Percentiles rank a stretch among this genome's conserved stretches.
Conservation (phyloP, 1,140 invertebrate genomes). For the Drosophila sucinea region DNA sequence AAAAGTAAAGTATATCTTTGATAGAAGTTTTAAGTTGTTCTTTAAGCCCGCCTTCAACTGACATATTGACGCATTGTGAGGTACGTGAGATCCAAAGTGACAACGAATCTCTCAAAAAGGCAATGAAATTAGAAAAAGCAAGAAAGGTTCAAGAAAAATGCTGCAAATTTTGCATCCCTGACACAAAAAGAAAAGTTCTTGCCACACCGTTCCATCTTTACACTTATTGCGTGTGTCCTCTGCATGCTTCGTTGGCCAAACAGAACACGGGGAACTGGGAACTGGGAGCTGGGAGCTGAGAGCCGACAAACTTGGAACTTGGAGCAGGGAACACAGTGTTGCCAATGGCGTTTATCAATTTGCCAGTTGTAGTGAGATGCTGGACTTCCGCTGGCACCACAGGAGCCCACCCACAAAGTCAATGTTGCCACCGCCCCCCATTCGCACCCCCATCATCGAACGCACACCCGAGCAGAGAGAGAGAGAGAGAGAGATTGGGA, state of each 20-base stretch:
- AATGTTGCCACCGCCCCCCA: slow-evolving; percentile 7
- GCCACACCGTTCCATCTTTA: slow-evolving; percentile 6
- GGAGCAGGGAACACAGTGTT: slow-evolving; percentile 27
- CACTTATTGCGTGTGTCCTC: slow-evolving; percentile 32
- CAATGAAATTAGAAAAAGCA: too few species aligned
- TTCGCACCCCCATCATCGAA: too few species aligned
- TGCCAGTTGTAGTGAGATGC: slow-evolving; percentile 40
- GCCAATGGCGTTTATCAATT: slow-evolving; percentile 79
- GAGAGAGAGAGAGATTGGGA: not conserved
- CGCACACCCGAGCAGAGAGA: too few species aligned
- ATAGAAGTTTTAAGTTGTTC: too few species aligned
- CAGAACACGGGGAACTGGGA: not conserved
- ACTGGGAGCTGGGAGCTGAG: too few species aligned
- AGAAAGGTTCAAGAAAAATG: too few species aligned
- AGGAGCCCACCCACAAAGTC: slow-evolving; percentile 66
- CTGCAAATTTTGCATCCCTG: slow-evolving; percentile 28
- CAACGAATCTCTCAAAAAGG: too few species aligned
- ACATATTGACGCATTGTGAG: too few species aligned
- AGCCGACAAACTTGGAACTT: not conserved
- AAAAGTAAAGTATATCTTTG: too few species aligned
- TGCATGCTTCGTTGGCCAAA: slow-evolving; percentile 43
- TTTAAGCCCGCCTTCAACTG: too few species aligned
- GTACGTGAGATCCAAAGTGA: too few species aligned
- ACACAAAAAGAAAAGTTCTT: not conserved
- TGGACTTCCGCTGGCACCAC: slow-evolving; percentile 46